A percentile compares a stretch with the other conserved stretches of the same genome.
Conservation (phyloP, 53 echinoderm and acorn worm species). For the Henricia sp. region DNA sequence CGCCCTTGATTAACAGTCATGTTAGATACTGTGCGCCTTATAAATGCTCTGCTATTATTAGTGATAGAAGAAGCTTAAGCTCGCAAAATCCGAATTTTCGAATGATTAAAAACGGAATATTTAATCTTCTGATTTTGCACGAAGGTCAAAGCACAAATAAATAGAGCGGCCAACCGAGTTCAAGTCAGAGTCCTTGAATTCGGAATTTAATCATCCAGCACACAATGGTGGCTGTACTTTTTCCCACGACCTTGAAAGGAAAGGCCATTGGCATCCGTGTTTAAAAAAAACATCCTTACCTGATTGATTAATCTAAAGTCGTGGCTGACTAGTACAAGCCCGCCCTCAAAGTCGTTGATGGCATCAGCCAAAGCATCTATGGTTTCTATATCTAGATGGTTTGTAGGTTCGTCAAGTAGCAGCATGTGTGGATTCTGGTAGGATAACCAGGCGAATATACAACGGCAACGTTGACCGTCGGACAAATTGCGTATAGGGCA, state of each 20-base stretch:
- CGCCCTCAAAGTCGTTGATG: slow-evolving; percentile 91
- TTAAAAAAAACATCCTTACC: slow-evolving; percentile 28
- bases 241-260: neutral
- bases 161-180: too few species aligned
- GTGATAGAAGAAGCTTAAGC: too few species aligned
- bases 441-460: slow-evolving; percentile 96
- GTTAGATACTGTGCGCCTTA: too few species aligned
- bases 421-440: slow-evolving; percentile 85
- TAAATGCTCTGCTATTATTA: too few species aligned
- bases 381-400: slow-evolving; percentile 98
- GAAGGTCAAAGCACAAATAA: too few species aligned
- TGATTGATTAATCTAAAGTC: slow-evolving; percentile 95
- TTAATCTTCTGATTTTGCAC: too few species aligned
- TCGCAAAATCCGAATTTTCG: too few species aligned
- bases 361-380: slow-evolving; percentile 96
- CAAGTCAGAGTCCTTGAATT: too few species aligned
- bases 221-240: neutral
- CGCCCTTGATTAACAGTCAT: neutral
- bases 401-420: slow-evolving; percentile 95
- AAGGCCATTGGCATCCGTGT: too few species aligned
- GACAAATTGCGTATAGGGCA: slow-evolving; percentile 96
- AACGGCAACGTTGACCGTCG: slow-evolving; percentile 90
- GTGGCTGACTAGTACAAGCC: slow-evolving; percentile 93
- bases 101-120: too few species aligned
- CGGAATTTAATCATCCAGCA: neutral